Percentiles rank a stretch among this genome's conserved stretches.
phyloP scores from a whole-genome alignment of 1,140 invertebrate species.

The Laupala kohalensis region DNA sequence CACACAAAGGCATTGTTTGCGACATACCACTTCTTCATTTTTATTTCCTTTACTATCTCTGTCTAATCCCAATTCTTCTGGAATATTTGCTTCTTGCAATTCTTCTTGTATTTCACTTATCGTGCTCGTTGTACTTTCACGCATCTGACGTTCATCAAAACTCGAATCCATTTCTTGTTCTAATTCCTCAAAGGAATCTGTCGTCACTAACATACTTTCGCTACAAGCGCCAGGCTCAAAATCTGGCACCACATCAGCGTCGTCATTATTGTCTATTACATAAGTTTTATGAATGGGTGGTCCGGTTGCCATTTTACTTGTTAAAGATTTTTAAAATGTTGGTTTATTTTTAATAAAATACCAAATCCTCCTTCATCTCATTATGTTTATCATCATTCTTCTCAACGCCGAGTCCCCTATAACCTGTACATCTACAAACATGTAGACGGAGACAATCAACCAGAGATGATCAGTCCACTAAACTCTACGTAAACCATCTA shows the following conservation, averaged over 20 bases:
- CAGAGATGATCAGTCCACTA: too few relatives aligned
- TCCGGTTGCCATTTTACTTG: constrained; percentile 1
- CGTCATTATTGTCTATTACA: constrained; percentile 17
- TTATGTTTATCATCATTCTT: too few relatives aligned
- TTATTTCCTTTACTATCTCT: constrained; percentile 6
- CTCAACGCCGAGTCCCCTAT: too few relatives aligned
- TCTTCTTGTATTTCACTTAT: constrained; percentile 42
- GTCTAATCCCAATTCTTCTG: constrained; percentile 11
- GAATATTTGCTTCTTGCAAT: constrained; percentile 23
- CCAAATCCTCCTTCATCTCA: too few relatives aligned
- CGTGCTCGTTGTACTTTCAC: constrained; percentile 31
- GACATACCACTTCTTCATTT: constrained; percentile 13
- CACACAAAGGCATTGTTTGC: neutral
- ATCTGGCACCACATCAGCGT: constrained; percentile 27
- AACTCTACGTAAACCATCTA: too few relatives aligned
- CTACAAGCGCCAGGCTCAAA: constrained; percentile 39
- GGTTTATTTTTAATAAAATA: too few relatives aligned
- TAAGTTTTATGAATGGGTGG: neutral
- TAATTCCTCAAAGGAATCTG: constrained; percentile 54
- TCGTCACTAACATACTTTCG: constrained; percentile 52
- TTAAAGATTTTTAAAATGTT: neutral
- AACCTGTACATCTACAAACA: too few relatives aligned
- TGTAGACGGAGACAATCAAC: too few relatives aligned
- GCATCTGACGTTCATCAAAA: constrained; percentile 36
- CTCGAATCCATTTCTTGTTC: constrained; percentile 48